Percentiles rank a stretch among this genome's conserved stretches.
These are phyloP conservation scores for Saguinus imperator DNA, from an alignment of 2,113 vertebrate genomes.

Conservation along the genomic window DNA sequence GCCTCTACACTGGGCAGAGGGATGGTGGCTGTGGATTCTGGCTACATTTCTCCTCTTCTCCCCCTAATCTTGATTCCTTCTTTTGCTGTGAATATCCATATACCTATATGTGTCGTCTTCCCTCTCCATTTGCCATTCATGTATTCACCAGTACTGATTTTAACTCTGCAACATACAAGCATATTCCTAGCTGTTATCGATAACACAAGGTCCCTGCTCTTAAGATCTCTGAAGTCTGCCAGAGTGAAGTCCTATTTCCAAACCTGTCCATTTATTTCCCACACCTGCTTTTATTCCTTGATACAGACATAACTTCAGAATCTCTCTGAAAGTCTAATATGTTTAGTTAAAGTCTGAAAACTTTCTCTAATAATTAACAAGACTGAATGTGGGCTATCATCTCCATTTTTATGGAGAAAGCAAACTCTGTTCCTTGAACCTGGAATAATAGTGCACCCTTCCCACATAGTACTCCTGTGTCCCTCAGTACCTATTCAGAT, in stretches of 20 bases:
- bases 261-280: neutral
- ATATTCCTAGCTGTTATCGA: neutral
- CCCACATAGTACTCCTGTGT: neutral
- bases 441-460: neutral
- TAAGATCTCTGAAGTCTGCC: neutral
- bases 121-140: neutral
- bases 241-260: neutral
- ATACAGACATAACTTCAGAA: neutral
- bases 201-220: neutral
- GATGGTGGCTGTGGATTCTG: neutral
- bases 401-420: neutral
- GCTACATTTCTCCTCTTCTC: neutral
- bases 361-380: neutral
- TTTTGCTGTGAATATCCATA: neutral
- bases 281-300: accelerated
- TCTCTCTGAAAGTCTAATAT: neutral
- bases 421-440: neutral
- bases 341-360: neutral
- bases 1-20: neutral
- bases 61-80: neutral
- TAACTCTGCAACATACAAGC: accelerated
- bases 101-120: accelerated
- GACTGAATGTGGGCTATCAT: neutral
- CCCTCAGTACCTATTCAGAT: neutral
- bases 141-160: neutral